These are phyloP conservation scores for Macroramphosus scolopax DNA, from an alignment of 2,797 vertebrate species.

Conservation along the genomic window DNA sequence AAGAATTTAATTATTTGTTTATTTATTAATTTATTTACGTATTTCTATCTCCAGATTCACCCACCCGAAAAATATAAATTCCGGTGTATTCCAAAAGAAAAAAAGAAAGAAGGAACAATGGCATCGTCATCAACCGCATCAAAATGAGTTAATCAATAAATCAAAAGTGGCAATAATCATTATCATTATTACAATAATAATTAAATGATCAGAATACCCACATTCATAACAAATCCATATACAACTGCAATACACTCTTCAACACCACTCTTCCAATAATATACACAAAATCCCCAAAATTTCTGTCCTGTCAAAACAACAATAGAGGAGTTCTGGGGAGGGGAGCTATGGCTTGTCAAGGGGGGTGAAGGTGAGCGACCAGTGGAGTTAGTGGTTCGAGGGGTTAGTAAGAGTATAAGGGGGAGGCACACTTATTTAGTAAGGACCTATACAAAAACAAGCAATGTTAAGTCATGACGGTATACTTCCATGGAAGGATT, in stretches of 20 bases:
- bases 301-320: conserved; percentile 80
- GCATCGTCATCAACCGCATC: conserved; percentile 76
- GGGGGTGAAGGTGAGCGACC: conserved; percentile 73
- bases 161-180: conserved; percentile 80
- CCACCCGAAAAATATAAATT: conserved; percentile 85
- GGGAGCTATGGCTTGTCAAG: conserved; percentile 83
- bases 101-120: conserved; percentile 54
- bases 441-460: conserved; percentile 77
- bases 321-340: conserved; percentile 64
- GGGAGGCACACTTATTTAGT: conserved; percentile 80
- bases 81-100: conserved; percentile 74
- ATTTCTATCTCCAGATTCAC: conserved; percentile 82
- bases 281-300: conserved; percentile 82
- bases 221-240: conserved; percentile 85
- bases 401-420: conserved; percentile 70
- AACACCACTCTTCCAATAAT: conserved; percentile 84
- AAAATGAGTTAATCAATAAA: conserved; percentile 77
- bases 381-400: conserved; percentile 62
- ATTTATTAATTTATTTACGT: conserved; percentile 82
- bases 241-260: conserved; percentile 83
- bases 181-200: conserved; percentile 83
- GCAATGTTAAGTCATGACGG: conserved; percentile 63
- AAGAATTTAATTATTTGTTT: conserved; percentile 83
- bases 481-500: conserved; percentile 63
- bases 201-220: conserved; percentile 84